Evolutionary conservation across 1,140 invertebrate genomes (phyloP), one percentile per base, ranked within the genome.

Genomic region (Pseudomyrmex pallidus): DNA sequence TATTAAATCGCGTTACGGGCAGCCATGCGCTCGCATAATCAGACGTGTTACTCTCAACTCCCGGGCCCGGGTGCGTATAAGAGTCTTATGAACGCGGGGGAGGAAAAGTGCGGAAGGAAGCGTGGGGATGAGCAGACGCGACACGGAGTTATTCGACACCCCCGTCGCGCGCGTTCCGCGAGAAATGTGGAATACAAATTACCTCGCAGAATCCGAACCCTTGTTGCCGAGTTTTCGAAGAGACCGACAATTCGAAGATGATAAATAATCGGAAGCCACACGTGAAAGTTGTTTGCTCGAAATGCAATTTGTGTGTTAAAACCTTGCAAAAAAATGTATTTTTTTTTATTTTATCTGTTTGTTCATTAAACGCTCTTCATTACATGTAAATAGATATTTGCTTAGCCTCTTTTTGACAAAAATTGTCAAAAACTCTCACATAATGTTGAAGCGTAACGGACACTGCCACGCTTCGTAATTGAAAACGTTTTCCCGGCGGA

Each of bases 1-100:
- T 94, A 94, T 94, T 94, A 94, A 94, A 94, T 94, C 93, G 93
- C 92, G 91, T 94, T 94, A 94, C 90, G 92, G 89, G 90, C 93
- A 94, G 92, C 91, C 93, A 94, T 94, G 93, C 93, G 93, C 92
- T 93, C 92, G 93, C 93, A 94, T 94, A 94, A 94, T 94, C 93
- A 94, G 92, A 91, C 91, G 91, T 35, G 35, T 90, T 92, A 87
- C 90, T 91, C 88, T 35, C 35, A 35, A 87, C 86, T 74, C 35
- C 35, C 4, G 35, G 86, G 77, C 13, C 62, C 70, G 74, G 20
- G 74, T 74, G 86, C 48, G 74, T 72, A 83, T 82, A 87, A 88
- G 85, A 85, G 70, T 85, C 74, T 74, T 78, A 80, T 50, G 83
- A 44, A 83, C 46, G 76, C 56, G 22, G 25, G 74, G 12, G 4